Evolutionary conservation across 2,113 vertebrate species (phyloP), one percentile per base, ranked within the genome.

Genomic region (Brachyistius frenatus): DNA sequence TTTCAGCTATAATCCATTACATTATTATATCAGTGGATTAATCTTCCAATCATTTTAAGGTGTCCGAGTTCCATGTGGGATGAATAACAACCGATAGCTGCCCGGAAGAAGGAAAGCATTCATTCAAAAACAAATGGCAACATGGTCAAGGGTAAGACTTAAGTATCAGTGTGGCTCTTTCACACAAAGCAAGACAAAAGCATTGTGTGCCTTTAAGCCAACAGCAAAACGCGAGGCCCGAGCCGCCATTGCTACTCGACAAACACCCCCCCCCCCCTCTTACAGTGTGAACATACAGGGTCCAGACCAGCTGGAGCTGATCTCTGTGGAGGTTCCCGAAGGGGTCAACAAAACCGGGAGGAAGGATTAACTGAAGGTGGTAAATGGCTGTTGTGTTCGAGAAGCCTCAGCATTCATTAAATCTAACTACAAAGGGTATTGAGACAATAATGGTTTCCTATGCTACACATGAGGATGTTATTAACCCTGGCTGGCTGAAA

Each of bases 211-310:
- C 15, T 53, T 35, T 16, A n/a, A 46, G 63, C 3, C 36, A 6
- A 36, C 2, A 63, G 54, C 14, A 54, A 68, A 69, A 31, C 16
- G 0, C 58, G n/a, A 76, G 33, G 55, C 49, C 47, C 55, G 15
- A 74, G 67, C 37, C 15, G n/a, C 65, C 36, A 68, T 23, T 68
- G 54, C 41, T 52, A 47, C 23, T 15, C 76, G 46, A 77, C 78
- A 89, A 84, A 91, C 87, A 87, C 56, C 73, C 73, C 68, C 64
- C 56, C 58, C 66, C 80, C 58, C 60, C 61, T 66, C 79, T 55
- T 30, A 30, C 65, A 36, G 76, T 88, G 88, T 91, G 88, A 92
- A 82, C 82, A 86, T 35, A 81, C 41, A 79, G 90, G 89, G 90
- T 31, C 87, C 84, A 82, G 85, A 74, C 56, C 87, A 91, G 84